Percentiles rank a stretch among this genome's conserved stretches.
These are phyloP conservation scores for Willowsia nigromaculata DNA, from an alignment of 2,888 invertebrate species.

Conservation along the genomic window DNA sequence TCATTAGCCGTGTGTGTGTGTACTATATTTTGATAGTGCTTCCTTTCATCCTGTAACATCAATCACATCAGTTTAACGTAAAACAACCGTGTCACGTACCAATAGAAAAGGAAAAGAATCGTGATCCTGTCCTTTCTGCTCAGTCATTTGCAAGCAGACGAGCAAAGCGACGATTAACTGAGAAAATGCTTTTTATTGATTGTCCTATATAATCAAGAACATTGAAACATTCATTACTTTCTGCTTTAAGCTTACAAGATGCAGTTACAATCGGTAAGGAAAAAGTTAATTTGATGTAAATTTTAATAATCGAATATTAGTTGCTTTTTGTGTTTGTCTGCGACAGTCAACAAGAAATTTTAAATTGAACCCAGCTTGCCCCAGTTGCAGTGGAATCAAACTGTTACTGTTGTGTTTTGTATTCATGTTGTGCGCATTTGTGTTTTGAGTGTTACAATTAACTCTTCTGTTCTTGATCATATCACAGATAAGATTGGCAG, in stretches of 20 bases:
- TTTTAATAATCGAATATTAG: no score
- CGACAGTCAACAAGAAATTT: no score
- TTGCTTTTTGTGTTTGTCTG: no score
- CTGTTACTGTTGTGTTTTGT: no score
- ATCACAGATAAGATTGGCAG: not conserved
- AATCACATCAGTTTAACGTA: not conserved
- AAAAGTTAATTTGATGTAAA: not conserved
- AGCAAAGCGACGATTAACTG: slow-evolving; percentile 44
- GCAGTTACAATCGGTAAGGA: slow-evolving; percentile 30
- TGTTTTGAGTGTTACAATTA: no score
- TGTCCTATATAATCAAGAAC: not conserved
- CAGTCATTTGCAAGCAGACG: slow-evolving; percentile 35
- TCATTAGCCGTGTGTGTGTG: not conserved
- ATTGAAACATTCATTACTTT: not conserved
- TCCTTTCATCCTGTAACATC: not conserved
- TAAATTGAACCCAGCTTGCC: no score
- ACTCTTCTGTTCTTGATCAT: not conserved
- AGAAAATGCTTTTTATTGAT: slow-evolving; percentile 24
- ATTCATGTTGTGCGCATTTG: no score
- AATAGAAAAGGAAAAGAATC: not conserved
- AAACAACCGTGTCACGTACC: not conserved
- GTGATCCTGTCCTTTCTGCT: not conserved
- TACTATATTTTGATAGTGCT: not conserved
- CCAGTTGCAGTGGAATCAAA: no score
- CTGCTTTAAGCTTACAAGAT: not conserved